Percentiles rank a stretch among this genome's conserved stretches.
These are phyloP conservation scores for Eurytoma adleriae DNA, from an alignment of 2,888 invertebrate genomes.

Conservation along the genomic window DNA sequence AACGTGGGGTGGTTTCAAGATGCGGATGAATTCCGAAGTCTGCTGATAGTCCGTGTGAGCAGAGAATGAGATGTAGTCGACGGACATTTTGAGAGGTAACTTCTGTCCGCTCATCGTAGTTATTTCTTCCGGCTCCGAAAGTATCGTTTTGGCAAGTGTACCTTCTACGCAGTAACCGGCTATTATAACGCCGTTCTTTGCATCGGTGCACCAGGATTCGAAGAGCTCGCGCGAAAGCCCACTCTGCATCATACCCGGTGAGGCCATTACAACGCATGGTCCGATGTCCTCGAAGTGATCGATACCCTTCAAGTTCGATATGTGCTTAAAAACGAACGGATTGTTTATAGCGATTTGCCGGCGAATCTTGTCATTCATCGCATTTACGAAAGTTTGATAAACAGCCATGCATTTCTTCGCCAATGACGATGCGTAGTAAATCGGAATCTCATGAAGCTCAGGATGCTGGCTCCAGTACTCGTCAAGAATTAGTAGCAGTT, in stretches of 20 bases:
- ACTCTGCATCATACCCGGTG: slow-evolving; percentile 99
- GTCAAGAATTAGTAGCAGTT: slow-evolving; percentile 93
- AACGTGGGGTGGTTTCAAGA: slow-evolving; percentile 96
- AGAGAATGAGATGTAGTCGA: slow-evolving; percentile 99
- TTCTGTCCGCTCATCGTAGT: slow-evolving; percentile 97
- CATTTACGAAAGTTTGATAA: slow-evolving; percentile 99
- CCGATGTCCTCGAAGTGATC: slow-evolving; percentile 99
- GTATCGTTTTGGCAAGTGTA: slow-evolving; percentile 92
- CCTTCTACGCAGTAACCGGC: slow-evolving; percentile 97
- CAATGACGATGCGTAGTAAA: slow-evolving; percentile 99
- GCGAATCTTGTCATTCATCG: slow-evolving; percentile 98
- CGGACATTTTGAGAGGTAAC: slow-evolving; percentile 96
- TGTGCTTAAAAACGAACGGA: slow-evolving; percentile 99
- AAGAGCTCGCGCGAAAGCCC: slow-evolving; percentile 97
- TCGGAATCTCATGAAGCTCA: slow-evolving; percentile 98
- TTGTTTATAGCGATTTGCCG: slow-evolving; percentile 98
- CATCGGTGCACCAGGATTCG: slow-evolving; percentile 99
- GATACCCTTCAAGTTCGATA: slow-evolving; percentile 96
- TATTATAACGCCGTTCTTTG: slow-evolving; percentile 98
- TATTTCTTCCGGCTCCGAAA: slow-evolving; percentile 99
- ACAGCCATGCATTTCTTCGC: slow-evolving; percentile 99
- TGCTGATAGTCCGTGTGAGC: slow-evolving; percentile 99
- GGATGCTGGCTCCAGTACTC: slow-evolving; percentile 99
- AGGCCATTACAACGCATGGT: slow-evolving; percentile 99
- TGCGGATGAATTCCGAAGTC: slow-evolving; percentile 97